Evolutionary conservation across 2,888 invertebrate species (phyloP), one percentile per base, ranked within the genome.

Genomic region (Cistogaster globosa): DNA sequence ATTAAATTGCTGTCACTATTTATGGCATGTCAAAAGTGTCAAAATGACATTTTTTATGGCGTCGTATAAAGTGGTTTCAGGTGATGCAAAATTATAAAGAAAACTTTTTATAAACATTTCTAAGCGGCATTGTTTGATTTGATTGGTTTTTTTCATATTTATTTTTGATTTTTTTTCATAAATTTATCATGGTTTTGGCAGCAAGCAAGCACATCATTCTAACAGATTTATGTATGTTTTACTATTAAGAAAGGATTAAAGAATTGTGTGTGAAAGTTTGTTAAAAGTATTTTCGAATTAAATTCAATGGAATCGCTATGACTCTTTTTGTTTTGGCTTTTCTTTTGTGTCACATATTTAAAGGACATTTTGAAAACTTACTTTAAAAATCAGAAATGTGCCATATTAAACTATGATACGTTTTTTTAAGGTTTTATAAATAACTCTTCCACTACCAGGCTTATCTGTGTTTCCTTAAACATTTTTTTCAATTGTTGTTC

Each of bases 1-100:
- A 86, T 87, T 86, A 87, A 88, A 86, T 85, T 83, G 87, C 87
- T 86, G 87, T 86, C 87, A 86, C 85, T 87, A 87, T 87, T 88
- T 87, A 87, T 86, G 86, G 87, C 86, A 83, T 87, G 87, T 87
- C 87, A 86, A 87, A 87, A 86, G 88, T 87, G 88, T 88, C 88
- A 87, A 84, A 86, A 86, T 86, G 87, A 87, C 87, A 87, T 85
- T 87, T 88, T 87, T 87, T 88, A 88, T 87, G 80, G 83, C 88
- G 82, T 79, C 75, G 81, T 81, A 86, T 83, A 86, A 87, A 86
- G 84, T 86, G 84, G 83, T 77, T 83, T 81, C 83, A 83, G 78
- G 72, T 83, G 86, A 85, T 85, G 85, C 85, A 79, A 85, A 85
- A 74, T 82, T 82, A 78, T 79, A 60, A 75, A 79, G 74, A 78